Percentiles rank a stretch among this genome's conserved stretches.
These are phyloP conservation scores for Cinclus cinclus DNA, from an alignment of 2,113 vertebrate genomes.

Conservation along the genomic window DNA sequence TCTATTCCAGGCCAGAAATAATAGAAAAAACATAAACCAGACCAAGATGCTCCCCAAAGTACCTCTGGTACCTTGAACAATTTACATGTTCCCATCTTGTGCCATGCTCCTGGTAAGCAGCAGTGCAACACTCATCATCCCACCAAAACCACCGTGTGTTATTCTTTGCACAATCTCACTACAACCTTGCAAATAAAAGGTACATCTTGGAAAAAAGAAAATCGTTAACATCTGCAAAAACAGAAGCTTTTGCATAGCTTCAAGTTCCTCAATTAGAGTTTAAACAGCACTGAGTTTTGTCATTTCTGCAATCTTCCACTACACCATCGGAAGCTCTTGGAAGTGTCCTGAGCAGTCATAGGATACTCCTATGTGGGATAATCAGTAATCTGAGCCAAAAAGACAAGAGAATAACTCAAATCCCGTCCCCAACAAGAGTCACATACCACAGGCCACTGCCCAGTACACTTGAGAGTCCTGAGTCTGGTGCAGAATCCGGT, in stretches of 20 bases:
- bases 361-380: background rate
- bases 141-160: background rate
- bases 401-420: background rate
- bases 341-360: background rate
- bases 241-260: background rate
- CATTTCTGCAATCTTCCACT: background rate
- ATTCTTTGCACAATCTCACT: background rate
- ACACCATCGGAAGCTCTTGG: background rate
- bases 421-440: background rate
- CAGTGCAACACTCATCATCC: background rate
- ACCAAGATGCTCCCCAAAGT: background rate
- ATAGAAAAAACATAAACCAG: background rate
- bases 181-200: background rate
- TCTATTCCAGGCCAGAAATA: background rate
- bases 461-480: conserved; percentile 95
- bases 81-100: background rate
- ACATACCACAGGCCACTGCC: conserved; percentile 90
- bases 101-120: background rate
- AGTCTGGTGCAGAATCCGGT: conserved; percentile 94
- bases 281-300: background rate
- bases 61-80: background rate
- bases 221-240: background rate
- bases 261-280: background rate
- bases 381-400: background rate
- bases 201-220: background rate